Base-by-base conservation (phyloP, 2,113 vertebrate genomes). In the Falco punctatus region DNA sequence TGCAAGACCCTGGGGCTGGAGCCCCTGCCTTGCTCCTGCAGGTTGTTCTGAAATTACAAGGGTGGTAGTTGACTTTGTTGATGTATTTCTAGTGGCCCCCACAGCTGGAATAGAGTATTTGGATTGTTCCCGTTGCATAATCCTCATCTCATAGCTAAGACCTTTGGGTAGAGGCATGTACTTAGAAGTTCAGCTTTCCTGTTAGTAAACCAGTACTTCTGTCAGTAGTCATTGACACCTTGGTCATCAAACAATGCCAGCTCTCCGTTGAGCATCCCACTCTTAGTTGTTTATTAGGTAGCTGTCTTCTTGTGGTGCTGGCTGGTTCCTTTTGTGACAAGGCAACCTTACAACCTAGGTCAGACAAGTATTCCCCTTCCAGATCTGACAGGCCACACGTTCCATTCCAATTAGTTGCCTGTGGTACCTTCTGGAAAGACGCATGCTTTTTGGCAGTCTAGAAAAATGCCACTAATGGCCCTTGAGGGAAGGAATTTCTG, bases 371-470 rank as follows among this genome's bases (percentile, higher is more conserved):
- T 23, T 44, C 9, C 26, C 4, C 13, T 65, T 58, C 42, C 20
- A 21, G 10, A 17, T 30, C 42, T 55, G 40, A 15, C 6, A 55
- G 11, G 32, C 58, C n/a, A 5, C 0, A 14, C 27, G 26, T 49
- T 23, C 0, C 1, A 20, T 49, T 23, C 0, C 1, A 20, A 3
- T 48, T 19, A 20, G 42, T 35, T 14, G 5, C 13, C 20, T 52
- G 15, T 30, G 24, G 52, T 33, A 57, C 27, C 6, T 38, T 40
- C 40, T 62, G 57, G 18, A 75, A 82, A 61, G 32, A 19, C 16
- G 16, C 1, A 0, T 48, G 40, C 8, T 48, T 73, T 83, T 48
- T 51, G 28, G 33, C 46, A 70, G 72, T 19, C 57, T 38, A 46
- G 85, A 38, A 59, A 88, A 64, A 28, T 16, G 28, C 19, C 57